These are phyloP conservation scores for Drosophila meridiana DNA, from an alignment of 2,888 invertebrate genomes.

Conservation along the genomic window DNA sequence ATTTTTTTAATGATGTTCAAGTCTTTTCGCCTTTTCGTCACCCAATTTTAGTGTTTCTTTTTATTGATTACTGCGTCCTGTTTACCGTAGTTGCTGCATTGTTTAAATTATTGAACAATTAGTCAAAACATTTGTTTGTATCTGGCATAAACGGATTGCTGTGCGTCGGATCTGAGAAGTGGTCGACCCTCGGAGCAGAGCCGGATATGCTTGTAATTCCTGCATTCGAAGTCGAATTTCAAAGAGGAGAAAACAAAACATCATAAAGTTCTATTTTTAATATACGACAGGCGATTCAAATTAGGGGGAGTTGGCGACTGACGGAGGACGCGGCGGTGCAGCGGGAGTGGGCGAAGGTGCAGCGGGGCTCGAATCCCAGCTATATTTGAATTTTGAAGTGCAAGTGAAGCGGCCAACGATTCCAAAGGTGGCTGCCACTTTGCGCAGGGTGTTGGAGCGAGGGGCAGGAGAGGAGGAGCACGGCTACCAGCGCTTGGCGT, in stretches of 20 bases:
- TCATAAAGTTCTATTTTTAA: slow-evolving; percentile 80
- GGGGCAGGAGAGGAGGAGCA: not conserved
- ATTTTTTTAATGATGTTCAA: not conserved
- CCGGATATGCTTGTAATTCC: slow-evolving; percentile 76
- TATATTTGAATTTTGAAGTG: slow-evolving; percentile 64
- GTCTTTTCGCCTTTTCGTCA: slow-evolving; percentile 40
- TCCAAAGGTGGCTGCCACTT: slow-evolving; percentile 76
- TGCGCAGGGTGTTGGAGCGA: slow-evolving; percentile 32
- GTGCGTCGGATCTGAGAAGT: slow-evolving; percentile 34
- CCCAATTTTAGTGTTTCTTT: slow-evolving; percentile 43
- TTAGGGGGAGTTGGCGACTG: slow-evolving; percentile 58
- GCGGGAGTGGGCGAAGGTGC: not conserved
- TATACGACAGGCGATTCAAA: slow-evolving; percentile 44
- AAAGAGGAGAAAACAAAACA: slow-evolving; percentile 54
- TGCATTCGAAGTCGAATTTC: slow-evolving; percentile 48
- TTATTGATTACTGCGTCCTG: slow-evolving; percentile 57
- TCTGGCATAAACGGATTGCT: slow-evolving; percentile 9
- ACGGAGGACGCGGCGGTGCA: not conserved
- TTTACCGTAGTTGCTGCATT: slow-evolving; percentile 57
- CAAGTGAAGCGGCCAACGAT: slow-evolving; percentile 60
- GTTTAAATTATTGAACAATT: slow-evolving; percentile 29
- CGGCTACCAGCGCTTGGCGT: slow-evolving; percentile 46
- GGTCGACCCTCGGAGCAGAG: slow-evolving; percentile 47
- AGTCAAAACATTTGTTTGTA: slow-evolving; percentile 59
- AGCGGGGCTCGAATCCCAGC: slow-evolving; percentile 49